phyloP scores from a whole-genome alignment of 2,888 invertebrate genomes.

The Diaphora mendica region DNA sequence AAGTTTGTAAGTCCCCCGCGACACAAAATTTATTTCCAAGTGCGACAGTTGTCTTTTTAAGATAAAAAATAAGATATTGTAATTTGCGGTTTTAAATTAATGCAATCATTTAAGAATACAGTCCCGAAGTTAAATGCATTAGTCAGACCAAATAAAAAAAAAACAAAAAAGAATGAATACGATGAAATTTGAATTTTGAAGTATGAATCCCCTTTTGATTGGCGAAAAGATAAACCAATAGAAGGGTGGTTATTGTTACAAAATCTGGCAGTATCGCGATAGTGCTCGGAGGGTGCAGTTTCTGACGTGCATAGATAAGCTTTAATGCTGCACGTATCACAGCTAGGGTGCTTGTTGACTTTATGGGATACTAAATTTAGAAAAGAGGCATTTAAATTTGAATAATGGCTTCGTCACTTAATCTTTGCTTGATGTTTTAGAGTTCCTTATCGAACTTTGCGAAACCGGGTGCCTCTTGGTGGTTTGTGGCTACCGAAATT shows the following conservation, averaged over 20 bases:
- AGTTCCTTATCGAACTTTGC: constrained; percentile 17
- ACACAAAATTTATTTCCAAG: no score
- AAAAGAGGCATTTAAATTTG: constrained; percentile 63
- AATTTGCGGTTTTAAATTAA: no score
- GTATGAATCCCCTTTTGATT: constrained; percentile 72
- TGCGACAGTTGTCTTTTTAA: no score
- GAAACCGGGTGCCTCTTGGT: not conserved
- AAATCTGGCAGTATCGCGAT: constrained; percentile 81
- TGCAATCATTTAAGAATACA: no score
- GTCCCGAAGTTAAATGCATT: not conserved
- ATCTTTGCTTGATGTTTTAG: constrained; percentile 37
- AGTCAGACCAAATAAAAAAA: constrained; percentile 1
- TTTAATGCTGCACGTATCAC: constrained; percentile 69
- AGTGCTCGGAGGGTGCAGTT: constrained; percentile 75
- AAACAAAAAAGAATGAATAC: constrained; percentile 18
- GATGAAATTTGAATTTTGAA: constrained; percentile 57
- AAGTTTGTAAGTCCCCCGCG: no score
- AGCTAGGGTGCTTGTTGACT: constrained; percentile 70
- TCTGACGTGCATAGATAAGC: constrained; percentile 76
- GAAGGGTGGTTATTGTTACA: constrained; percentile 75
- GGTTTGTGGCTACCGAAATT: not conserved
- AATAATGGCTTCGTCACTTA: constrained; percentile 61
- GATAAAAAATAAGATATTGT: no score
- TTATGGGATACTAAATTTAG: constrained; percentile 69
- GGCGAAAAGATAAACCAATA: constrained; percentile 70